phyloP scores from a whole-genome alignment of 2,797 vertebrate genomes.

The Etheostoma perlongum region DNA sequence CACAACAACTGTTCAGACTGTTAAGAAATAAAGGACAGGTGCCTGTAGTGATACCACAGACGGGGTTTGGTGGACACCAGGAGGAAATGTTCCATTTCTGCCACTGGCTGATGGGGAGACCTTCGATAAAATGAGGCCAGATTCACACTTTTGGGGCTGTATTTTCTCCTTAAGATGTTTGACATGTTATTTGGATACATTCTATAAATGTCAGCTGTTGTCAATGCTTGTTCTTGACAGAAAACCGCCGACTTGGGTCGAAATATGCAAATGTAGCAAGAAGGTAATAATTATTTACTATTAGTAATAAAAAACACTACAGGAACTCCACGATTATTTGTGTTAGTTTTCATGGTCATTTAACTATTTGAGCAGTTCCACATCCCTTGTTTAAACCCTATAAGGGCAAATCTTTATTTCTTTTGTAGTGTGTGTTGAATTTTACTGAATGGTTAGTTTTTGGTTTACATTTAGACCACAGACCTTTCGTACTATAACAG shows the following conservation, averaged over 20 bases:
- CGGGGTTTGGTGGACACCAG: constrained; percentile 17
- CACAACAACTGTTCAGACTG: constrained; percentile 6
- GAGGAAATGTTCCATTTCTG: constrained; percentile 34
- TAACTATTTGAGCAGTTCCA: neutral
- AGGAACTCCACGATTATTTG: neutral
- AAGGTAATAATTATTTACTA: neutral
- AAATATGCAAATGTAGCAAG: neutral
- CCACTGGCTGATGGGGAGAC: constrained; percentile 25
- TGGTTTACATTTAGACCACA: constrained; percentile 2
- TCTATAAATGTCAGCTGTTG: constrained; percentile 6
- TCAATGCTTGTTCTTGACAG: neutral
- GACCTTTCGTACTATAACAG: neutral
- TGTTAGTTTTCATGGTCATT: neutral
- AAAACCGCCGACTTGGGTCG: neutral
- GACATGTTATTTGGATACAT: constrained; percentile 8
- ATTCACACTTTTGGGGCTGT: constrained; percentile 13
- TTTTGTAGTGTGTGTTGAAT: neutral
- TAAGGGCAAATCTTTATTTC: neutral
- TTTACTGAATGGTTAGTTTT: neutral
- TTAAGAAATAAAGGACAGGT: constrained; percentile 10
- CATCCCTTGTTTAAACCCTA: neutral
- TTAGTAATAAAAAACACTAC: neutral
- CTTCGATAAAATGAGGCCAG: constrained; percentile 22
- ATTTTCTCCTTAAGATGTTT: constrained; percentile 22
- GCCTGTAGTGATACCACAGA: constrained; percentile 7